Evolutionary conservation across 2,797 vertebrate species (phyloP), one percentile per base, ranked within the genome.

Genomic region (Notamacropus eugenii): DNA sequence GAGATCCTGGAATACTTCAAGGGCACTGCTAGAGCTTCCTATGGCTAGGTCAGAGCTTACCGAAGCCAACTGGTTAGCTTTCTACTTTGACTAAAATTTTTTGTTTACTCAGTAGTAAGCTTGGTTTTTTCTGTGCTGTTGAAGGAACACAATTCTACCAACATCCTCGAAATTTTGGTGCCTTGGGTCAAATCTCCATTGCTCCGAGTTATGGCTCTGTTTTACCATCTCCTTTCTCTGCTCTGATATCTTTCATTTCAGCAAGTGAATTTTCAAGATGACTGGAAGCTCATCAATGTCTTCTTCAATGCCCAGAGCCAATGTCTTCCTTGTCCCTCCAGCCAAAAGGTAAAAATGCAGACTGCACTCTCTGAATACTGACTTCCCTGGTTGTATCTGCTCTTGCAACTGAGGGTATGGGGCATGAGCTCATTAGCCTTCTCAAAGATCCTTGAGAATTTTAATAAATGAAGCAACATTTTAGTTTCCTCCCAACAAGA

Each of bases 221-320:
- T 90, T 91, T n/a, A 56, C n/a, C 27, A 54, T 1, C 12, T 1
- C 91, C 6, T 91, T 34, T 90, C 93, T 97, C 55, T 95, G 5
- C 56, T 58, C 52, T 54, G 5, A 92, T 55, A 0, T 19, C 54
- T 91, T 97, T 31, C 0, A 57, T 94, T 24, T 57, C 93, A 99
- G 99, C 59, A 93, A 94, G 94, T 98, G 91, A 97, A 99, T 93
- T 99, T 98, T 95, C 97, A 98, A 16, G 98, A 98, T n/a, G 98
- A 99, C 90, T 99, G 99, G 99, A 99, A 99, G 96, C 97, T 99
- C 92, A 98, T 99, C 95, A 98, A 97, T 6, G 95, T 99, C 52
- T 99, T 98, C 96, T 98, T 99, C 90, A 95, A 96, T 52, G 96
- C 98, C 22, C 90, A 97, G 91, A 98, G 58, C 34, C 95, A 54